Base-by-base conservation (phyloP, 2,888 invertebrate species). In the Oscheius sp. region DNA sequence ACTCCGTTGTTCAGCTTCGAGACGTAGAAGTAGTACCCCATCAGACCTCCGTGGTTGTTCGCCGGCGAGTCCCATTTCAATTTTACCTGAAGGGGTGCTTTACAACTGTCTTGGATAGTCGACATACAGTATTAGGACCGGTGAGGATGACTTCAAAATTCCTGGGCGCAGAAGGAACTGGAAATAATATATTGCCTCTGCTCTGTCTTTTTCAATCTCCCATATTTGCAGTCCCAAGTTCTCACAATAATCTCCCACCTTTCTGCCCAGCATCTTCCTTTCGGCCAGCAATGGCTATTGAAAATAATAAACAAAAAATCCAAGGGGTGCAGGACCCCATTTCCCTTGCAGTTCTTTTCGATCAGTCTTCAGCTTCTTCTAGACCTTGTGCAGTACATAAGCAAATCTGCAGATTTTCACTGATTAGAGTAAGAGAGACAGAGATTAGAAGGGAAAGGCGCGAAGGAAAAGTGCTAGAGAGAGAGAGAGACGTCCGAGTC, bases 161-260 rank as follows among this genome's bases (percentile, higher is more conserved):
- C 90, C 94, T 94, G 63, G 98, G 98, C 91, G 96, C 94, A 82
- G 96, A 96, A 86, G 98, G 98, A 92, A 99, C 98, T 98, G 93
- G 81, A 89, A 79, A 42, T 47, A 2, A 37, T 5, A 7, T 2
- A 33, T 60, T 60, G 33, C 11, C 10, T 33, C 42, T 42, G 42
- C 7, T 42, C 42, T 42, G 42, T 21, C 21, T 21, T 21, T 21
- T 21, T 21, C 21, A 21, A 21, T 21, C 21, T 21, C 21, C 21
- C 21, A 21, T 21, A 21, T 21, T 21, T 21, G 21, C 21, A 21
- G 21, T 21, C 21, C 10, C 21, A 53, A 35, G 60, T 60, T 60
- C 60, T 42, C 60, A 60, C 60, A 60, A 35, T 37, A 37, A 60
- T 60, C 7, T 35, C 60, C 11, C 35, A 68, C 68, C 68, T 68